Evolutionary conservation across 2,797 vertebrate genomes (phyloP).

Genomic region (Novumbra hubbsi): DNA sequence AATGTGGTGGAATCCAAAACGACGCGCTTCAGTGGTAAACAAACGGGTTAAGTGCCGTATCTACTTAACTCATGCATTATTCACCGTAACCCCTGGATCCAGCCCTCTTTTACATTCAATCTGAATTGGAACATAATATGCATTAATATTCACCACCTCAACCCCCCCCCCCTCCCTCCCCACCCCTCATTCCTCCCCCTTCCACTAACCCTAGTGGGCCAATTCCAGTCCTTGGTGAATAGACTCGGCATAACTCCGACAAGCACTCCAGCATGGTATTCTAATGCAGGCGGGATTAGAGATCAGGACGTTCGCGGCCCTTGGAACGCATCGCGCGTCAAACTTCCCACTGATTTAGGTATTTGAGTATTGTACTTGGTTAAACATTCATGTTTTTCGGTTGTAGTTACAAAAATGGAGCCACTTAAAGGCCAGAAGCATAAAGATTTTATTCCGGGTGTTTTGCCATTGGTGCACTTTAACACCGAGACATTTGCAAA

Average conservation of each 20-base stretch:
- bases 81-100: constrained; percentile 10
- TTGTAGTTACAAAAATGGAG: constrained; percentile 27
- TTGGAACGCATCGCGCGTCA: constrained; percentile 29
- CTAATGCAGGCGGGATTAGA: constrained; percentile 34
- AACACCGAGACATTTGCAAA: constrained; percentile 5
- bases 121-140: constrained; percentile 27
- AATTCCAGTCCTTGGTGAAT: constrained; percentile 29
- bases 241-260: constrained; percentile 22
- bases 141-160: constrained; percentile 30
- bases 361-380: constrained; percentile 28
- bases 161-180: neutral
- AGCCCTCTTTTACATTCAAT: constrained; percentile 55
- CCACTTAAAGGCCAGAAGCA: constrained; percentile 33
- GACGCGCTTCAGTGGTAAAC: neutral
- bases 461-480: neutral
- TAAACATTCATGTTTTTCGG: constrained; percentile 36
- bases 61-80: constrained; percentile 18
- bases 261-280: constrained; percentile 23
- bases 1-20: neutral
- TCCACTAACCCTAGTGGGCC: constrained; percentile 23
- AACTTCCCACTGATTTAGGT: constrained; percentile 28
- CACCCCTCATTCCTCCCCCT: neutral
- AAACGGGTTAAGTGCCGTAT: constrained; percentile 12
- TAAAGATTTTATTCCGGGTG: constrained; percentile 31
- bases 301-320: constrained; percentile 18